Evolutionary conservation across 1,140 invertebrate genomes (phyloP).

Genomic region (Episyrphus balteatus): DNA sequence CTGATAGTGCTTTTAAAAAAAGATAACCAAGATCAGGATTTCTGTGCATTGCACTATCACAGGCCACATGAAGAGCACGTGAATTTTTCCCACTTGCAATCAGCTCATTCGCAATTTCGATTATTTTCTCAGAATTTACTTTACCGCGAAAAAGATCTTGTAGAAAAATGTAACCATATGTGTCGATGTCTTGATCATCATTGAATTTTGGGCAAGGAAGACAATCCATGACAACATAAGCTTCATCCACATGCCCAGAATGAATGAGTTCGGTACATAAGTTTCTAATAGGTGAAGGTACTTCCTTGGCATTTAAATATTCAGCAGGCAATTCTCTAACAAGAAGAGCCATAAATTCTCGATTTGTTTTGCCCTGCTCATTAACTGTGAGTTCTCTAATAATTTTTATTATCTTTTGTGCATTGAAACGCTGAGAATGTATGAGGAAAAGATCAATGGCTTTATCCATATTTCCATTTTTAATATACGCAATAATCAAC

Average conservation of each 20-base stretch:
- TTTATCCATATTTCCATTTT: conserved; percentile 18
- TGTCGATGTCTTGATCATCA: conserved; percentile 25
- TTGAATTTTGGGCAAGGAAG: conserved; percentile 20
- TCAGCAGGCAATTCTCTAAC: conserved; percentile 17
- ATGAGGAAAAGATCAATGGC: conserved; percentile 14
- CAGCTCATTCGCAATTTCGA: conserved; percentile 17
- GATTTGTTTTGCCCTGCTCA: not conserved
- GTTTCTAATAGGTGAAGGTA: conserved; percentile 15
- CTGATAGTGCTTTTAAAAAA: conserved; percentile 18
- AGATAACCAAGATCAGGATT: conserved; percentile 11
- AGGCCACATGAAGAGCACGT: conserved; percentile 21
- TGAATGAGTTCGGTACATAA: conserved; percentile 24
- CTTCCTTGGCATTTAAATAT: conserved; percentile 13
- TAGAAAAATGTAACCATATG: conserved; percentile 17
- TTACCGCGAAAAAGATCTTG: conserved; percentile 20
- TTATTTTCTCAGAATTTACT: conserved; percentile 9
- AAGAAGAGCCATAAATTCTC: conserved; percentile 14
- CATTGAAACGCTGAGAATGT: conserved; percentile 12
- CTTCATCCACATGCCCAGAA: conserved; percentile 6
- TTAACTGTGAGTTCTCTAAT: conserved; percentile 7
- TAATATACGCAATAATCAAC: conserved; percentile 45
- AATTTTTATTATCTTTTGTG: conserved; percentile 21
- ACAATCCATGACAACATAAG: conserved; percentile 12
- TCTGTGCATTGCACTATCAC: conserved; percentile 22
- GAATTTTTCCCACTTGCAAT: conserved; percentile 18